Evolutionary conservation across 2,888 invertebrate species (phyloP).

Genomic region (Sphaerophoria taeniata): DNA sequence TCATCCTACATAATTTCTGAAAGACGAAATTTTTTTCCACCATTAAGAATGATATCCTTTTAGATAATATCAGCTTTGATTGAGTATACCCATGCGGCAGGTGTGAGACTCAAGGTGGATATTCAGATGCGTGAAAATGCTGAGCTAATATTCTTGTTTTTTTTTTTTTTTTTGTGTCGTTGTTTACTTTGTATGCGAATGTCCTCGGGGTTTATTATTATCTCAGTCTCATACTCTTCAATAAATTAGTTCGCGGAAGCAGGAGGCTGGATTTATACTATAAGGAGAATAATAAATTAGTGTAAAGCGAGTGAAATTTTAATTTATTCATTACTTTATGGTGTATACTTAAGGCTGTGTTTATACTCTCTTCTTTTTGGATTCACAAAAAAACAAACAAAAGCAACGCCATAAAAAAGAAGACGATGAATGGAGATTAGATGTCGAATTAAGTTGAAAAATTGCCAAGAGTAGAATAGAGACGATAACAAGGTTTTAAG

Average conservation of each 20-base stretch:
- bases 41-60: constrained; percentile 13
- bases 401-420: constrained; percentile 27
- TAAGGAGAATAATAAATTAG: constrained; percentile 66
- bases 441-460: constrained; percentile 69
- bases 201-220: constrained; percentile 48
- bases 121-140: constrained; percentile 36
- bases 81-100: constrained; percentile 63
- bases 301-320: constrained; percentile 65
- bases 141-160: constrained; percentile 3
- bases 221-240: constrained; percentile 44
- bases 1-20: too few species aligned
- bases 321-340: constrained; percentile 71
- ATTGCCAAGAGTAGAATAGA: constrained; percentile 37
- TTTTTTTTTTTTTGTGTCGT: constrained; percentile 1
- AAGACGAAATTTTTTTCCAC: neutral
- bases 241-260: constrained; percentile 36
- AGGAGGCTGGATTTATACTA: constrained; percentile 29
- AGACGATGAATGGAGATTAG: constrained; percentile 59
- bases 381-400: neutral
- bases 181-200: neutral
- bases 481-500: constrained; percentile 44
- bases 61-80: constrained; percentile 54
- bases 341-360: constrained; percentile 20
- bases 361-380: neutral
- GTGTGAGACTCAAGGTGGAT: constrained; percentile 50